These are phyloP conservation scores for Arrhopalites spinosus DNA, from an alignment of 2,888 invertebrate genomes.

Conservation along the genomic window DNA sequence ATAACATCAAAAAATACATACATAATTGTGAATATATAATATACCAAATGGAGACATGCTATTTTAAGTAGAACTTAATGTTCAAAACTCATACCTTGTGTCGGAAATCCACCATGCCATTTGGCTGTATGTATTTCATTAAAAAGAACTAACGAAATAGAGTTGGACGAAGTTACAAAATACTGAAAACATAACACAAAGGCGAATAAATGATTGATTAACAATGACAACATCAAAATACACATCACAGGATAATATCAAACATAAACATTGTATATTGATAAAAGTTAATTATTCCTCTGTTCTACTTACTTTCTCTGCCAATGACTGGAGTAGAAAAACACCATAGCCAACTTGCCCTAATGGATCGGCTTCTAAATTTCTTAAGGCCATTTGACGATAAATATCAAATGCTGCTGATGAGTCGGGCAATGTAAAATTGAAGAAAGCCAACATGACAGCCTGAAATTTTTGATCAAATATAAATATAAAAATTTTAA, in stretches of 20 bases:
- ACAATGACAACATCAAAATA: too few species aligned
- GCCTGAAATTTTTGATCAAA: constrained; percentile 44
- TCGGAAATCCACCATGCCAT: constrained; percentile 47
- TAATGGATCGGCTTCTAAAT: constrained; percentile 55
- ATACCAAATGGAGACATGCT: too few species aligned
- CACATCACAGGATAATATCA: too few species aligned
- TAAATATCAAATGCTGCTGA: constrained; percentile 52
- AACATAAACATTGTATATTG: too few species aligned
- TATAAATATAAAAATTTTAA: neutral
- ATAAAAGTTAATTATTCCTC: too few species aligned
- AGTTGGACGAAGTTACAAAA: constrained; percentile 50
- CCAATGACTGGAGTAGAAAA: constrained; percentile 47
- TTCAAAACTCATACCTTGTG: constrained; percentile 28
- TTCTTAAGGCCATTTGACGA: constrained; percentile 53
- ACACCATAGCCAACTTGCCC: constrained; percentile 54
- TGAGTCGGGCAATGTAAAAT: constrained; percentile 47
- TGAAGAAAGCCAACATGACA: constrained; percentile 52
- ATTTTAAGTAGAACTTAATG: neutral
- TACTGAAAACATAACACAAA: too few species aligned
- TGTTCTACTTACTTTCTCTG: too few species aligned
- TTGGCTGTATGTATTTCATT: constrained; percentile 56
- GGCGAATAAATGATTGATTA: too few species aligned
- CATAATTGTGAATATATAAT: constrained; percentile 2
- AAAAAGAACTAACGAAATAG: constrained; percentile 55
- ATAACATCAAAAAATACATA: neutral